phyloP scores from a whole-genome alignment of 2,113 vertebrate genomes.

The Hystrix cristata region DNA sequence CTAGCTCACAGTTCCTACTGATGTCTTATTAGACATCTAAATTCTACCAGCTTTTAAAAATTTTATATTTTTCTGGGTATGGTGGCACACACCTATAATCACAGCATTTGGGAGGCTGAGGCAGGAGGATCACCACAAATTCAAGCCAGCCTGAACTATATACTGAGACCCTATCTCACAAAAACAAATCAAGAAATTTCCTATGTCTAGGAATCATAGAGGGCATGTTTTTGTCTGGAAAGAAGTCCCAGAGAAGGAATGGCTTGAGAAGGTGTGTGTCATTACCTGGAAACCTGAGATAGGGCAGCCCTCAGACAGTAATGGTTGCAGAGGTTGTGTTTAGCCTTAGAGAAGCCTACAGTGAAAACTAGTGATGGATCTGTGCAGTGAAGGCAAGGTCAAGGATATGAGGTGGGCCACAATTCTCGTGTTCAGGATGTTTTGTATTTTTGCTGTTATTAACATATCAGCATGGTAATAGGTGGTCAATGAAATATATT shows the following conservation, averaged over 20 bases:
- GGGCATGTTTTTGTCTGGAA: not conserved
- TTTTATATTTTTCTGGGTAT: not conserved
- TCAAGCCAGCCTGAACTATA: not conserved
- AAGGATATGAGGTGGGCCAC: not conserved
- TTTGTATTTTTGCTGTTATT: constrained; percentile 30
- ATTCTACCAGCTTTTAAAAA: not conserved
- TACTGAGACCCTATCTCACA: not conserved
- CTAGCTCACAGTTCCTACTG: not conserved
- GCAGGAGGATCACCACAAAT: not conserved
- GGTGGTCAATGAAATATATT: not conserved
- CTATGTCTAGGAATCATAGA: not conserved
- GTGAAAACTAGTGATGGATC: not conserved
- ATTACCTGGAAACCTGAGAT: not conserved
- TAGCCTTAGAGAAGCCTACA: not conserved
- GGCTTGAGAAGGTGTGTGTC: not conserved
- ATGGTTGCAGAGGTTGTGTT: not conserved
- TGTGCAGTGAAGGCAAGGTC: not conserved
- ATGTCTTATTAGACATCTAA: not conserved
- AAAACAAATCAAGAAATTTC: not conserved
- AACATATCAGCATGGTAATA: not conserved
- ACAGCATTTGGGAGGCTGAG: not conserved
- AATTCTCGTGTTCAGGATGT: not conserved
- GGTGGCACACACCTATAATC: not conserved
- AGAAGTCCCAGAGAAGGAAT: not conserved
- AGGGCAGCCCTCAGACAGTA: not conserved